A percentile compares a stretch with the other conserved stretches of the same genome.
phyloP scores from a whole-genome alignment of 2,113 vertebrate species.

The Pteropus alecto region DNA sequence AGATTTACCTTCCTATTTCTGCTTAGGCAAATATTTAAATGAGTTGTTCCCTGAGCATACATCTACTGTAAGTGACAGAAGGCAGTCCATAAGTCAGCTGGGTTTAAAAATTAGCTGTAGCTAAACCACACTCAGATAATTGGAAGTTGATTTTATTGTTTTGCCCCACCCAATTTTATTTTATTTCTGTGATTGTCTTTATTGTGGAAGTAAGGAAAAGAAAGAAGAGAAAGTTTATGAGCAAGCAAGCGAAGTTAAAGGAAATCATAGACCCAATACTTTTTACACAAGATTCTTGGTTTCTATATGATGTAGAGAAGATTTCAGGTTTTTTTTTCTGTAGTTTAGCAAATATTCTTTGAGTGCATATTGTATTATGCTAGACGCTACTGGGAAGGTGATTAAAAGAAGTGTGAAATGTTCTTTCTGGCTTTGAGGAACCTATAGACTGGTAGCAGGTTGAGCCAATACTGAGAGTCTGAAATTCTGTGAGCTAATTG shows the following conservation, averaged over 20 bases:
- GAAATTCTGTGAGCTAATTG: slow-evolving; percentile 14
- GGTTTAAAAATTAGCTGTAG: slow-evolving; percentile 47
- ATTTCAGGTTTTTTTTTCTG: slow-evolving; percentile 1
- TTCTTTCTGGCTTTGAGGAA: neutral
- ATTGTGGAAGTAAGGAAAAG: slow-evolving; percentile 25
- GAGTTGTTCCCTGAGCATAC: slow-evolving; percentile 36
- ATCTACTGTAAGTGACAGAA: slow-evolving; percentile 28
- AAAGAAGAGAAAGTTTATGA: neutral
- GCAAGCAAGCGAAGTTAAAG: neutral
- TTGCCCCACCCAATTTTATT: neutral
- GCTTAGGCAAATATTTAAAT: slow-evolving; percentile 52
- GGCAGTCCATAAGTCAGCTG: neutral
- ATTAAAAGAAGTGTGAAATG: slow-evolving; percentile 33
- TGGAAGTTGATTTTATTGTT: slow-evolving; percentile 55
- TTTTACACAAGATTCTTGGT: neutral
- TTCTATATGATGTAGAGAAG: neutral
- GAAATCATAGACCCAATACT: neutral
- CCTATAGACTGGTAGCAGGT: neutral
- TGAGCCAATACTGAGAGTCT: slow-evolving; percentile 5
- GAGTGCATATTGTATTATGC: neutral
- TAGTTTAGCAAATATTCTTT: slow-evolving; percentile 40
- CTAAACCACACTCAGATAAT: slow-evolving; percentile 16
- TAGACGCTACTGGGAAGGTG: neutral
- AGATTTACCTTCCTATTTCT: slow-evolving; percentile 57
- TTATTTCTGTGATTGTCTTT: slow-evolving; percentile 43